phyloP scores from a whole-genome alignment of 2,797 vertebrate genomes.

The Pseudomugil tenellus region DNA sequence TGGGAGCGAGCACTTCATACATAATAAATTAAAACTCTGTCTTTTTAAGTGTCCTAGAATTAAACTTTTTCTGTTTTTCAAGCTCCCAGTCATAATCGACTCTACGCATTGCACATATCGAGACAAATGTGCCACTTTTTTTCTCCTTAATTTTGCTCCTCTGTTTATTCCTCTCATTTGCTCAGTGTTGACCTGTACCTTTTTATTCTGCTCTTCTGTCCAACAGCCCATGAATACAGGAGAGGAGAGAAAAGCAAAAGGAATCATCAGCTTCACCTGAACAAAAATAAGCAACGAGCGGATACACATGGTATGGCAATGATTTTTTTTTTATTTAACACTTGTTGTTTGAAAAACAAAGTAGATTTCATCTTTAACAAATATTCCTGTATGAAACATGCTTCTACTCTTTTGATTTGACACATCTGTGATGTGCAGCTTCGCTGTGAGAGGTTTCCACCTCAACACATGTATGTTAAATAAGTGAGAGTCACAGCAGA shows the following conservation, averaged over 20 bases:
- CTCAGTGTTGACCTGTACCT: conserved; percentile 60
- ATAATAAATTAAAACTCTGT: conserved; percentile 75
- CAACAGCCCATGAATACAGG: conserved; percentile 81
- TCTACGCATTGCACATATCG: conserved; percentile 41
- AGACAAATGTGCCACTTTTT: conserved; percentile 60
- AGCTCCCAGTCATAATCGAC: conserved; percentile 38
- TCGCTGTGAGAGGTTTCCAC: conserved; percentile 39
- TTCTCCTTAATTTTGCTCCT: conserved; percentile 20
- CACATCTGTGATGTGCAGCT: conserved; percentile 13
- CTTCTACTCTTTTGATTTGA: conserved; percentile 18
- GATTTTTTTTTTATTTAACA: conserved; percentile 23
- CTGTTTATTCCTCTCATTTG: conserved; percentile 59
- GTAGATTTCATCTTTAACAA: background rate
- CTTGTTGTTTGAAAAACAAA: background rate
- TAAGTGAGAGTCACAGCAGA: conserved; percentile 43
- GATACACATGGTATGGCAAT: conserved; percentile 74
- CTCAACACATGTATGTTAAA: conserved; percentile 50
- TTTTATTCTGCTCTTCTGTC: conserved; percentile 62
- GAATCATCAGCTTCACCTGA: conserved; percentile 74
- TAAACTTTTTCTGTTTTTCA: conserved; percentile 54
- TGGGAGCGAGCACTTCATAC: conserved; percentile 66
- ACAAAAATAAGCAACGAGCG: conserved; percentile 65
- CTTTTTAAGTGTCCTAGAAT: conserved; percentile 75
- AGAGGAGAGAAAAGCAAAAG: conserved; percentile 63
- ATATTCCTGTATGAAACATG: conserved; percentile 28